These are phyloP conservation scores for Drosophila pachea DNA, from an alignment of 1,140 invertebrate genomes.

Conservation along the genomic window DNA sequence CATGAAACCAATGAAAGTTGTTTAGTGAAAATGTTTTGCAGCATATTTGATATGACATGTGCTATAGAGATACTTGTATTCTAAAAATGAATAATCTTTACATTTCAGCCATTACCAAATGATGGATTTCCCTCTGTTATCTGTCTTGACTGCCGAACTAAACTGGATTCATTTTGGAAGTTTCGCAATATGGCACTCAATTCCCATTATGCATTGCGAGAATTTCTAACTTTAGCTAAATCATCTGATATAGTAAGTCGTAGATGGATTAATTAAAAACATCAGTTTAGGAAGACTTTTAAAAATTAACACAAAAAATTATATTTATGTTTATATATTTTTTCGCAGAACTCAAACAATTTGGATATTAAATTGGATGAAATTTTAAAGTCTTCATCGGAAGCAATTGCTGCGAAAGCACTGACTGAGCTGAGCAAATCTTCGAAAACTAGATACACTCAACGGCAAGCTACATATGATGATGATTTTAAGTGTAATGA, in stretches of 20 bases:
- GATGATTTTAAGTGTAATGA: constrained; percentile 13
- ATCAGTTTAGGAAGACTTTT: not conserved
- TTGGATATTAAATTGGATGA: constrained; percentile 63
- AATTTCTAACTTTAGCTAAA: constrained; percentile 55
- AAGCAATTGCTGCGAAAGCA: constrained; percentile 76
- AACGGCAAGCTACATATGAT: constrained; percentile 41
- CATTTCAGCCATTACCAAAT: constrained; percentile 61
- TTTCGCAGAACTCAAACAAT: constrained; percentile 34
- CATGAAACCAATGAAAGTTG: too few relatives aligned
- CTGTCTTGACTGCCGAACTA: constrained; percentile 61
- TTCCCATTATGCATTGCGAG: constrained; percentile 59
- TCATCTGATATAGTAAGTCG: constrained; percentile 51
- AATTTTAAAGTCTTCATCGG: constrained; percentile 71
- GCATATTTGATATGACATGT: not conserved
- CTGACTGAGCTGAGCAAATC: constrained; percentile 77
- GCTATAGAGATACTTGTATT: not conserved
- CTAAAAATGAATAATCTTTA: not conserved
- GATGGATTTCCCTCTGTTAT: constrained; percentile 73
- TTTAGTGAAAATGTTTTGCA: too few relatives aligned
- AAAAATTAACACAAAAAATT: too few relatives aligned
- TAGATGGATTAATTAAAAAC: too few relatives aligned
- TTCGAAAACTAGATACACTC: constrained; percentile 62
- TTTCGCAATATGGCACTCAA: constrained; percentile 73
- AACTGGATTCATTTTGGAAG: constrained; percentile 70
- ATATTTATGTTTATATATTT: not conserved